Percentiles rank a stretch among this genome's conserved stretches.
Conservation (phyloP, 2,888 invertebrate species). For the Drosophila fulvimacula region DNA sequence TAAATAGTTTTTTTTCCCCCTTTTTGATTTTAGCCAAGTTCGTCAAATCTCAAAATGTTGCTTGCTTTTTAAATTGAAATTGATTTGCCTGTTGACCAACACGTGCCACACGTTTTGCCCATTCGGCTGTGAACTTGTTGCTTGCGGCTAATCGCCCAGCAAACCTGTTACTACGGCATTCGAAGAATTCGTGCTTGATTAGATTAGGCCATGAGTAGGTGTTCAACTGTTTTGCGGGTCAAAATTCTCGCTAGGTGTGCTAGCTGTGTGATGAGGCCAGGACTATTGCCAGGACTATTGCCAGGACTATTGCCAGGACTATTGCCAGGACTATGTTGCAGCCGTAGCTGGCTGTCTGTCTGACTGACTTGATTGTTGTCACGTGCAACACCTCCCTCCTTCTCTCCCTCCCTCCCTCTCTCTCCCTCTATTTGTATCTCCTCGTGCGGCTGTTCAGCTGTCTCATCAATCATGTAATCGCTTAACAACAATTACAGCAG, state of each 20-base stretch:
- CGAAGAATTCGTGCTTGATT: constrained; percentile 65
- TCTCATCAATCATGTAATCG: constrained; percentile 71
- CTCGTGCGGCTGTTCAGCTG: constrained; percentile 11
- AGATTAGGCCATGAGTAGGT: constrained; percentile 56
- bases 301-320: too few relatives aligned
- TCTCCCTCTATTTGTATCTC: not conserved
- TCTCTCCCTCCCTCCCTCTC: not conserved
- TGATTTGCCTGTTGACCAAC: constrained; percentile 47
- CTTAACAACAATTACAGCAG: constrained; percentile 62
- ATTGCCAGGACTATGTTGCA: not conserved
- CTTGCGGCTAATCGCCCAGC: constrained; percentile 32
- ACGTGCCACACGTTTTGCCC: constrained; percentile 61
- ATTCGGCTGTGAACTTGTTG: constrained; percentile 56
- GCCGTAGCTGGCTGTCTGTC: constrained; percentile 37
- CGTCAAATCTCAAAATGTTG: constrained; percentile 2
- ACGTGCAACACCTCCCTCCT: constrained; percentile 37
- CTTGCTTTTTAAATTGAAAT: constrained; percentile 1
- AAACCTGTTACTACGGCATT: constrained; percentile 49
- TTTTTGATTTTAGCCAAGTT: not conserved
- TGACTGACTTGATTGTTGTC: constrained; percentile 54
- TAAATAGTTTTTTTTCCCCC: constrained; percentile 9
- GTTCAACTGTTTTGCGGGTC: constrained; percentile 34
- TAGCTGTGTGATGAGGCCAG: not conserved
- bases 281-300: too few relatives aligned
- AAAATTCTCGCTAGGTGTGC: constrained; percentile 43